These are phyloP conservation scores for Hemithea aestivaria DNA, from an alignment of 2,888 invertebrate genomes.

Conservation along the genomic window DNA sequence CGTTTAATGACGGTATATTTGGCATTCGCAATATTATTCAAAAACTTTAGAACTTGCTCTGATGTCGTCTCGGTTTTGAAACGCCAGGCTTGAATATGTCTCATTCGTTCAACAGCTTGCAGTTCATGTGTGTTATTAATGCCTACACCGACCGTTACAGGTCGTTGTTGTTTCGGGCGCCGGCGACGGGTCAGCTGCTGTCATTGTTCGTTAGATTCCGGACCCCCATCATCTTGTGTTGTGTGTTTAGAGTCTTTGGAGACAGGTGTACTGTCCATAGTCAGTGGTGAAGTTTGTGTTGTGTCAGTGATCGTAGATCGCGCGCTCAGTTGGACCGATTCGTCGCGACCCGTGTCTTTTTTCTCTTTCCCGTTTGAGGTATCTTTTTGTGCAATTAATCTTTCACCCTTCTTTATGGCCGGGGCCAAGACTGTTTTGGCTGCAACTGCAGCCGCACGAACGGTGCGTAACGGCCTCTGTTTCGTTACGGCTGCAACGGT, in stretches of 20 bases:
- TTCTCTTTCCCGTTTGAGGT: too few species aligned
- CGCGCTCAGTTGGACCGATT: too few species aligned
- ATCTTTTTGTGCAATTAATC: too few species aligned
- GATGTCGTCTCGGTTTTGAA: constrained; percentile 3
- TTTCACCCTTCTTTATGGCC: too few species aligned
- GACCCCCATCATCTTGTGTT: too few species aligned
- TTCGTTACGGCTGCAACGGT: neutral
- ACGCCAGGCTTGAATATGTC: constrained; percentile 7
- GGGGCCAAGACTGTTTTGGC: too few species aligned
- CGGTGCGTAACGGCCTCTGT: neutral
- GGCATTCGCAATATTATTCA: neutral
- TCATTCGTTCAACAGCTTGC: constrained; percentile 2
- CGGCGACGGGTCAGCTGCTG: neutral
- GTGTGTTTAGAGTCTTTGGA: too few species aligned
- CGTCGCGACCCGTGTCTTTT: too few species aligned
- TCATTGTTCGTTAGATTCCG: neutral
- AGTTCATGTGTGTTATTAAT: neutral
- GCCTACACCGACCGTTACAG: neutral
- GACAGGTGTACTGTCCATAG: too few species aligned
- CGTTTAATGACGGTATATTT: constrained; percentile 4
- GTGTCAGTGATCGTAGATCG: too few species aligned
- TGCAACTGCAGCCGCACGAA: neutral
- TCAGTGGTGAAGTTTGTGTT: too few species aligned
- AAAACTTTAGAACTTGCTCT: neutral
- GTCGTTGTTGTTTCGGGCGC: neutral